Evolutionary conservation across 2,888 invertebrate species (phyloP).

Genomic region (Temnothorax ravouxi): DNA sequence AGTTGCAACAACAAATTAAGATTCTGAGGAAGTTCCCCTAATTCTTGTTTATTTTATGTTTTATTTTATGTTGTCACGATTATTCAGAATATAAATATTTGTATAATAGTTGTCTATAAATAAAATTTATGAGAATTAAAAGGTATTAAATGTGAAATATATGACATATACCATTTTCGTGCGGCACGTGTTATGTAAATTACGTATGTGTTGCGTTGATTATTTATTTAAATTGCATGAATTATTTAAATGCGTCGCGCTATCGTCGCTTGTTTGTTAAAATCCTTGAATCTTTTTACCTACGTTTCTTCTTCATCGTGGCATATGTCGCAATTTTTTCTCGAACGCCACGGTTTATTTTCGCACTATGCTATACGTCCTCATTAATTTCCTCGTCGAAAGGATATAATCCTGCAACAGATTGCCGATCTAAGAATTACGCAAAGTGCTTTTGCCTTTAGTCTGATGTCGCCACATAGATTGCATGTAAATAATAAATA

Average conservation of each 20-base stretch:
- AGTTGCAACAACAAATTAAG: not conserved
- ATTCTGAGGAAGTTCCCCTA: not conserved
- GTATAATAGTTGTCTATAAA: not conserved
- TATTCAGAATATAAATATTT: not conserved
- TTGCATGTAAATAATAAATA: too few species aligned
- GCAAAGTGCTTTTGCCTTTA: slow-evolving; percentile 11
- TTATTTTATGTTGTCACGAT: not conserved
- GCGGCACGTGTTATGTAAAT: not conserved
- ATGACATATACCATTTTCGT: not conserved
- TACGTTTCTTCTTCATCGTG: too few species aligned
- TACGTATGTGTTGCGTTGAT: not conserved
- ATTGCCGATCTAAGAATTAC: slow-evolving; percentile 20
- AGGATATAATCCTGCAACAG: slow-evolving; percentile 24
- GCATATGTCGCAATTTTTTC: too few species aligned
- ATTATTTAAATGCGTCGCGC: slow-evolving; percentile 1
- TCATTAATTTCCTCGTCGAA: too few species aligned
- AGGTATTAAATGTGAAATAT: not conserved
- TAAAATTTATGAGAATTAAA: not conserved
- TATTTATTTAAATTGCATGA: not conserved
- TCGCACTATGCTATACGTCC: too few species aligned
- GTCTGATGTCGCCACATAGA: not conserved
- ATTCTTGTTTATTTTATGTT: not conserved
- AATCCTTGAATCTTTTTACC: too few species aligned
- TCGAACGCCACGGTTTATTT: too few species aligned
- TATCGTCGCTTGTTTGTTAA: not conserved